Evolutionary conservation across 2,113 vertebrate species (phyloP).

Genomic region (Cephalopholis sonnerati): DNA sequence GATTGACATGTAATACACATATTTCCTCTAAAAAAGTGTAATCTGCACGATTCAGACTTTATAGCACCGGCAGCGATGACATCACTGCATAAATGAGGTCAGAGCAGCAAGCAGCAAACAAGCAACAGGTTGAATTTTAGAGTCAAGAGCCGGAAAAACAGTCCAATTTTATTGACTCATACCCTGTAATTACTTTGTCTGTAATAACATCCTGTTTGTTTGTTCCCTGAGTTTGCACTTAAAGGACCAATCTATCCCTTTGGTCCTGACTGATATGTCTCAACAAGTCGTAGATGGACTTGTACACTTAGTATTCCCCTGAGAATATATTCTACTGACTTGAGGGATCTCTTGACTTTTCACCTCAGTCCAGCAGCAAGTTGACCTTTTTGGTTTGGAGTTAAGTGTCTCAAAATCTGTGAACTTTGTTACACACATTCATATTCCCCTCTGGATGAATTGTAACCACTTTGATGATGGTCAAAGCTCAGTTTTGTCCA

Average conservation of each 20-base stretch:
- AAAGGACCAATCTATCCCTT: not conserved
- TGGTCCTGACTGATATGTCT: not conserved
- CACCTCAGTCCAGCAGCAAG: no score
- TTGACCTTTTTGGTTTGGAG: no score
- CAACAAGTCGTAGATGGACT: not conserved
- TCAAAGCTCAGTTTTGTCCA: no score
- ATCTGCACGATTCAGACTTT: not conserved
- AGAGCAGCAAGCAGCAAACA: not conserved
- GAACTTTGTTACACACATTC: no score
- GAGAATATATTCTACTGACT: not conserved
- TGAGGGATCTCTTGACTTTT: not conserved
- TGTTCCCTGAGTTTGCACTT: not conserved
- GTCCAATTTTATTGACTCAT: not conserved
- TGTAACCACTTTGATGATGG: no score
- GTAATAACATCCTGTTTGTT: not conserved
- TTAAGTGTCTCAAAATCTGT: no score
- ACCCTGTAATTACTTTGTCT: not conserved
- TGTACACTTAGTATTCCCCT: not conserved
- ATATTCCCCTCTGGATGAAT: no score
- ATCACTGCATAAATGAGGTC: not conserved
- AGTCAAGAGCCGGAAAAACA: slow-evolving; percentile 6
- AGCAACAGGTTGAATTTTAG: slow-evolving; percentile 6
- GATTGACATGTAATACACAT: no score
- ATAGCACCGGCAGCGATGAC: not conserved
- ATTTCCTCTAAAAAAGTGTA: not conserved